These are phyloP conservation scores for Scolopax mira DNA, from an alignment of 2,113 vertebrate genomes.

Conservation along the genomic window DNA sequence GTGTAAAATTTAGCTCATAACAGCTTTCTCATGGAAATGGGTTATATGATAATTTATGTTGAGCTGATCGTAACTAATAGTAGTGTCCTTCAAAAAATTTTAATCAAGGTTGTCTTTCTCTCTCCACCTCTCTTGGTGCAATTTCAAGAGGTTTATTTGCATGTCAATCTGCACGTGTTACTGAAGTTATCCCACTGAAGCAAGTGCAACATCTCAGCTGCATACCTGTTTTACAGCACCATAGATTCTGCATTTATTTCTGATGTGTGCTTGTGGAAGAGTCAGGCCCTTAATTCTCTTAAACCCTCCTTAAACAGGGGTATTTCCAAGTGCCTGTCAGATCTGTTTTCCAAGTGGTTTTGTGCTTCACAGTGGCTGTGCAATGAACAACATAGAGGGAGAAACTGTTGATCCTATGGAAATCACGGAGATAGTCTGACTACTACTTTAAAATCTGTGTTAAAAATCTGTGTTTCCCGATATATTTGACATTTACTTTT, in stretches of 20 bases:
- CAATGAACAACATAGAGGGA: background rate
- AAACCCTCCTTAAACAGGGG: background rate
- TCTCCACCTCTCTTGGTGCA: constrained; percentile 43
- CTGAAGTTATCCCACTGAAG: constrained; percentile 43
- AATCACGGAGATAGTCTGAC: background rate
- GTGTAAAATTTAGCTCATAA: constrained; percentile 53
- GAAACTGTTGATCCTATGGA: background rate
- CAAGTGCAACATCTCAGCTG: background rate
- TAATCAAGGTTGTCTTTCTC: constrained; percentile 66
- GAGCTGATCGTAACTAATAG: constrained; percentile 35
- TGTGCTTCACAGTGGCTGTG: background rate
- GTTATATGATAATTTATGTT: constrained; percentile 50
- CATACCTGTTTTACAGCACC: background rate
- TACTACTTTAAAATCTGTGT: background rate
- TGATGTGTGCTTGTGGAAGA: background rate
- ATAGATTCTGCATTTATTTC: constrained; percentile 23
- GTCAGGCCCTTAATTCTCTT: constrained; percentile 32
- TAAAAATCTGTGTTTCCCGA: background rate
- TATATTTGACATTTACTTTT: background rate
- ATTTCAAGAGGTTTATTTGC: constrained; percentile 67
- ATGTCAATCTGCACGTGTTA: constrained; percentile 55
- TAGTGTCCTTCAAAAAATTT: constrained; percentile 60
- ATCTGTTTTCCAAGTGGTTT: background rate
- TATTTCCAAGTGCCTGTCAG: background rate
- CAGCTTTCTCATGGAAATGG: constrained; percentile 58